Percentiles rank a stretch among this genome's conserved stretches.
Conservation (phyloP, 2,113 vertebrate genomes). For the Pavo muticus region DNA sequence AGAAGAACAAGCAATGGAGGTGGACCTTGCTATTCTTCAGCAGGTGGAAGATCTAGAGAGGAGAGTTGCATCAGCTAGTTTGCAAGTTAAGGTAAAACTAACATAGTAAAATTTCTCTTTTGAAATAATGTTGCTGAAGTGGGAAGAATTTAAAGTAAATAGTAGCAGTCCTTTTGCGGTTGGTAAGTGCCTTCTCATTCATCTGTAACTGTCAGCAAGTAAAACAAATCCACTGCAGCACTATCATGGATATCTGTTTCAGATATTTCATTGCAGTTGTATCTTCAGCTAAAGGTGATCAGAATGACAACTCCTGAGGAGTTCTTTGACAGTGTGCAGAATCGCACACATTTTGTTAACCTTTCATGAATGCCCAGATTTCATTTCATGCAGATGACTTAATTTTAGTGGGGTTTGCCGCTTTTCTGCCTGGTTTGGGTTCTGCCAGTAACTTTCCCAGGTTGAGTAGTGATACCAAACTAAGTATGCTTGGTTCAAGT, state of each 20-base stretch:
- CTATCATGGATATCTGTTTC: background rate
- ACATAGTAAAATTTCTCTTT: slow-evolving; percentile 62
- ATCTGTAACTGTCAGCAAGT: background rate
- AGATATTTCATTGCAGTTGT: background rate
- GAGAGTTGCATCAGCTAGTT: slow-evolving; percentile 90
- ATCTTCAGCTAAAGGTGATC: background rate
- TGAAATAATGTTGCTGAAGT: slow-evolving; percentile 4
- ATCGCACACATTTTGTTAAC: background rate
- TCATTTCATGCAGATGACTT: background rate
- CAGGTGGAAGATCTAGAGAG: slow-evolving; percentile 94
- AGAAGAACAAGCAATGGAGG: slow-evolving; percentile 93
- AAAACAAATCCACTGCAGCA: background rate
- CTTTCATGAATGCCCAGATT: background rate
- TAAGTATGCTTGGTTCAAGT: background rate
- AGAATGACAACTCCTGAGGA: background rate
- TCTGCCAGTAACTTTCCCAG: background rate
- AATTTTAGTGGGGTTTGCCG: background rate
- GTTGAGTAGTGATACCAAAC: background rate
- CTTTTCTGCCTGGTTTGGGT: background rate
- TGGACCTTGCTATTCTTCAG: slow-evolving; percentile 89
- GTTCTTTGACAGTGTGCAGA: background rate
- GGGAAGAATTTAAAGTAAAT: slow-evolving; percentile 25
- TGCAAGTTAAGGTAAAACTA: slow-evolving; percentile 92
- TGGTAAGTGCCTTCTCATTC: slow-evolving; percentile 50
- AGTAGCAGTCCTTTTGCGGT: background rate